phyloP scores from a whole-genome alignment of 2,888 invertebrate species.

The Drosophila infuscata region DNA sequence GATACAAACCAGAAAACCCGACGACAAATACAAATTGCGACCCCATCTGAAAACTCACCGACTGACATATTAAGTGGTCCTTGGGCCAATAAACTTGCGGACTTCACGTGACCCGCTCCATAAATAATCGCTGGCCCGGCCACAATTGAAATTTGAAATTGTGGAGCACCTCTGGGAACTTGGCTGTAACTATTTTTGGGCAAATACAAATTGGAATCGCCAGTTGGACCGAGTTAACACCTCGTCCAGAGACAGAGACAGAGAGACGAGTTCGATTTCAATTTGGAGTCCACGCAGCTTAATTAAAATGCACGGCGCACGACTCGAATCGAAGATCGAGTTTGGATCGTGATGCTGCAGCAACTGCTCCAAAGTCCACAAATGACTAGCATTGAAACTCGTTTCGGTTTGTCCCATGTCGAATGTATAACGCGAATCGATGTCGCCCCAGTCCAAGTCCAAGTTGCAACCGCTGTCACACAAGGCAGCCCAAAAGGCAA shows the following conservation, averaged over 20 bases:
- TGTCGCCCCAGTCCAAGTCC: conserved; percentile 59
- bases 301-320: conserved; percentile 68
- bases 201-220: conserved; percentile 63
- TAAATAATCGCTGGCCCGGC: conserved; percentile 45
- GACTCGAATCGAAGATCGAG: conserved; percentile 46
- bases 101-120: conserved; percentile 64
- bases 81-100: conserved; percentile 71
- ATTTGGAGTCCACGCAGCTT: conserved; percentile 41
- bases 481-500: conserved; percentile 69
- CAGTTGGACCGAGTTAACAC: conserved; percentile 68
- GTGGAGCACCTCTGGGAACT: conserved; percentile 31
- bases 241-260: conserved; percentile 34
- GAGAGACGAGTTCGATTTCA: neutral
- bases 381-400: conserved; percentile 64
- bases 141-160: conserved; percentile 22
- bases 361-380: conserved; percentile 69
- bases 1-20: conserved; percentile 1
- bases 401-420: conserved; percentile 63
- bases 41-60: conserved; percentile 30
- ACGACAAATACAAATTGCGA: conserved; percentile 3
- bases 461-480: conserved; percentile 49
- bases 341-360: conserved; percentile 24
- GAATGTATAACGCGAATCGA: conserved; percentile 58
- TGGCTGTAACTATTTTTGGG: conserved; percentile 32
- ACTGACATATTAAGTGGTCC: conserved; percentile 75